Evolutionary conservation across 2,113 vertebrate species (phyloP), one percentile per base, ranked within the genome.

Genomic region (Oryzias woworae): DNA sequence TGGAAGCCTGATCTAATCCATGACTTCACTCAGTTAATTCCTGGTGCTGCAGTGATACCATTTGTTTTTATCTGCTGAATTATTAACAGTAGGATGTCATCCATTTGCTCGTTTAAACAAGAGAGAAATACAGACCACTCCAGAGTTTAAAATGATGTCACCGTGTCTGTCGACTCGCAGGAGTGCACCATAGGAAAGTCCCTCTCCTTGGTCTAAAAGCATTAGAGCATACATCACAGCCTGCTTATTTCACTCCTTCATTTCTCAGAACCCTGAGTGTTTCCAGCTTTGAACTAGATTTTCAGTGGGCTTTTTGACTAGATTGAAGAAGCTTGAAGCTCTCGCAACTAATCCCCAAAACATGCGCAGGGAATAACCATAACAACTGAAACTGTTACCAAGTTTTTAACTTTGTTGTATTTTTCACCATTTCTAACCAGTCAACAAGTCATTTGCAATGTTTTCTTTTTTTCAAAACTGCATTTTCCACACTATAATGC

Each of bases 21-120:
- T 83, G 72, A 81, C 74, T 70, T 86, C 68, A 86, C 82, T 76
- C 43, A 42, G 41, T 71, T 75, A 59, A 58, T 51, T 44, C 20
- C 22, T 66, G 52, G 66, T 55, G 62, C 62, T 26, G 65, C 64
- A 66, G n/a, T 70, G 83, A 83, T 66, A 64, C 77, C 60, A 81
- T 78, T 77, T 62, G 15, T 36, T 73, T 81, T 75, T 70, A 78
- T 87, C 84, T 80, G 36, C 53, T 72, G 53, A 82, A 78, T 78
- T 82, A 73, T 74, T 77, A 60, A 81, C 51, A 12, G 45, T 14
- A n/a, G n/a, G 14, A 62, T 20, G 50, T 73, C 74, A 50, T 45
- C 50, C 43, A 4, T 17, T 31, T 26, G 58, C 36, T 18, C 53
- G 43, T 26, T 57, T 18, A 24, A 22, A 55, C 17, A 45, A 53